A percentile compares a stretch with the other conserved stretches of the same genome.
Conservation (phyloP, 1,140 invertebrate genomes). For the Papilio machaon region DNA sequence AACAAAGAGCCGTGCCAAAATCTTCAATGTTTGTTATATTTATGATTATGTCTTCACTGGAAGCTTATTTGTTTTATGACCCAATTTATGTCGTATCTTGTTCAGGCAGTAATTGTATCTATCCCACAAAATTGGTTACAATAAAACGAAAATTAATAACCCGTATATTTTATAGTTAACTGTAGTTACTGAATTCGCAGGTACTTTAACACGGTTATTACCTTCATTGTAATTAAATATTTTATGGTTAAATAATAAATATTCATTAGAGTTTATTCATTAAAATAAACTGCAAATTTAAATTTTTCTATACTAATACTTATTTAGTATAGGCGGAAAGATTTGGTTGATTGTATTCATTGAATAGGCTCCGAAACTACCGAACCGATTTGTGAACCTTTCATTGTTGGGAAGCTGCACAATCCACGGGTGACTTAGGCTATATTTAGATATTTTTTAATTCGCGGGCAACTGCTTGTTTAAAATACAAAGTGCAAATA, state of each 20-base stretch:
- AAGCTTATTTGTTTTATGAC: constrained; percentile 23
- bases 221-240: background rate
- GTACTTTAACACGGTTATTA: constrained; percentile 1
- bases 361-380: too few species aligned
- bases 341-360: too few species aligned
- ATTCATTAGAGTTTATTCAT: background rate
- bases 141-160: constrained; percentile 22
- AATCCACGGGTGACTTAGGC: too few species aligned
- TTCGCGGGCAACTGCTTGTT: too few species aligned
- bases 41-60: constrained; percentile 18
- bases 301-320: too few species aligned
- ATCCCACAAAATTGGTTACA: constrained; percentile 19
- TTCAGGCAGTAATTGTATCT: constrained; percentile 1
- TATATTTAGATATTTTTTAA: too few species aligned
- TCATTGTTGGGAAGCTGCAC: too few species aligned
- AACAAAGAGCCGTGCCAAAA: background rate
- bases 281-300: background rate
- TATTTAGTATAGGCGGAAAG: too few species aligned
- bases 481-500: too few species aligned
- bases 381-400: too few species aligned
- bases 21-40: constrained; percentile 26
- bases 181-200: background rate
- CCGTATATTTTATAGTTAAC: constrained; percentile 18
- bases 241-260: background rate
- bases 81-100: constrained; percentile 20